Percentiles rank a stretch among this genome's conserved stretches.
Evolutionary conservation across 2,888 invertebrate species (phyloP).

Genomic region (Tolmerus cingulatus): DNA sequence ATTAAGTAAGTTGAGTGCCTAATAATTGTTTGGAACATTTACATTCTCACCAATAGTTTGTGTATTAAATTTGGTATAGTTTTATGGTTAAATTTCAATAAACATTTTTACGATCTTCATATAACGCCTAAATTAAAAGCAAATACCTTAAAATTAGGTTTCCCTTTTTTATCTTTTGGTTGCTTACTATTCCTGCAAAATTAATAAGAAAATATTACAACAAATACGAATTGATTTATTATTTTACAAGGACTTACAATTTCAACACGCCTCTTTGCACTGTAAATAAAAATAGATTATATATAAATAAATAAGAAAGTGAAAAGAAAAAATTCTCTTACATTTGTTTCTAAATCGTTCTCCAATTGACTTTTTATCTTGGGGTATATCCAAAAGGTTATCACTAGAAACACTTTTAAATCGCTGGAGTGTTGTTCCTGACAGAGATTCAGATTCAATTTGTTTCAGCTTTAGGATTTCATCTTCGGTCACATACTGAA

Average conservation of each 20-base stretch:
- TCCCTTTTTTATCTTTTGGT: constrained; percentile 55
- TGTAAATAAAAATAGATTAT: constrained; percentile 49
- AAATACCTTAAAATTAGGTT: constrained; percentile 41
- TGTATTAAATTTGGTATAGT: no score
- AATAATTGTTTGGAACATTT: no score
- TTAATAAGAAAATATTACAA: background rate
- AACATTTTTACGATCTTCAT: background rate
- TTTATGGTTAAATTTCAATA: no score
- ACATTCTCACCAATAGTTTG: no score
- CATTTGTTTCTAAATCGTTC: constrained; percentile 58
- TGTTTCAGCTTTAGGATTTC: constrained; percentile 59
- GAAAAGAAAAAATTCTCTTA: constrained; percentile 47
- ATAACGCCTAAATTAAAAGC: background rate
- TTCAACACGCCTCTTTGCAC: constrained; percentile 56
- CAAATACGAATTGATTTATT: constrained; percentile 15
- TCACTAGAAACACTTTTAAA: constrained; percentile 61
- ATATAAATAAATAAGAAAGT: background rate
- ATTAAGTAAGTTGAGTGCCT: no score
- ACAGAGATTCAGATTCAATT: constrained; percentile 46
- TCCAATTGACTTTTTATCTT: constrained; percentile 60
- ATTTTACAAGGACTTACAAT: constrained; percentile 53
- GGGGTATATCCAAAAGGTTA: constrained; percentile 58
- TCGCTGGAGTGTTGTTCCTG: constrained; percentile 52
- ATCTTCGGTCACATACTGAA: constrained; percentile 59
- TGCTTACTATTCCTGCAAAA: constrained; percentile 56